These are phyloP conservation scores for Todiramphus chloris DNA, from an alignment of 2,113 vertebrate species.

Conservation along the genomic window DNA sequence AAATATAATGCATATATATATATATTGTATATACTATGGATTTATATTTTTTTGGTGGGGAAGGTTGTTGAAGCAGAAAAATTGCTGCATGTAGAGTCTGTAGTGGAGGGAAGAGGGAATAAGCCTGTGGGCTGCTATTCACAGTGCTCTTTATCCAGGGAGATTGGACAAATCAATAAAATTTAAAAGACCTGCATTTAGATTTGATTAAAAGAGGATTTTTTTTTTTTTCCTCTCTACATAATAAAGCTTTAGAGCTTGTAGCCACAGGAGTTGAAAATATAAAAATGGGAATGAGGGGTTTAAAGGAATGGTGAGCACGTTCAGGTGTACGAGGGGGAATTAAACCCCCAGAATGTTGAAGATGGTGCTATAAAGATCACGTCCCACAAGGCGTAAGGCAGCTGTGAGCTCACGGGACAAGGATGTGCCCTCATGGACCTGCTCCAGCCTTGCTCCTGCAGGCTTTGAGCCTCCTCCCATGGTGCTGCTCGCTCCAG, in stretches of 20 bases:
- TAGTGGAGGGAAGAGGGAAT: rapidly evolving
- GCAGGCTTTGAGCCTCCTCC: neutral
- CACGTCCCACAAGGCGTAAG: neutral
- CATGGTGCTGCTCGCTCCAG: rapidly evolving
- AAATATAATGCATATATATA: neutral
- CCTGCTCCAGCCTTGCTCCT: neutral
- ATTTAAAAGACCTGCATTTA: neutral
- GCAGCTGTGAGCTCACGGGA: neutral
- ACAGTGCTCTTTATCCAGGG: neutral
- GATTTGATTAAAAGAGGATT: neutral
- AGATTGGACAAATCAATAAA: neutral
- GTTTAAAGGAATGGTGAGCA: neutral
- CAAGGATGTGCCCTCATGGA: neutral
- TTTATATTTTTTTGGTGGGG: neutral
- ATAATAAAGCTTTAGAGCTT: neutral
- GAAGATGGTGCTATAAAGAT: neutral
- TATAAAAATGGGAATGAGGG: neutral
- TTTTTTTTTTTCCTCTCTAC: neutral
- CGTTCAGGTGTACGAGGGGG: neutral
- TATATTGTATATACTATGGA: neutral
- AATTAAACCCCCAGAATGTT: neutral
- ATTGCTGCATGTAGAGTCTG: neutral
- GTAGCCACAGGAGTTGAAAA: neutral
- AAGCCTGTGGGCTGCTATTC: neutral
- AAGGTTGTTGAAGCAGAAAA: neutral